Base-by-base conservation (phyloP, 2,113 vertebrate genomes). In the Cisticola juncidis region DNA sequence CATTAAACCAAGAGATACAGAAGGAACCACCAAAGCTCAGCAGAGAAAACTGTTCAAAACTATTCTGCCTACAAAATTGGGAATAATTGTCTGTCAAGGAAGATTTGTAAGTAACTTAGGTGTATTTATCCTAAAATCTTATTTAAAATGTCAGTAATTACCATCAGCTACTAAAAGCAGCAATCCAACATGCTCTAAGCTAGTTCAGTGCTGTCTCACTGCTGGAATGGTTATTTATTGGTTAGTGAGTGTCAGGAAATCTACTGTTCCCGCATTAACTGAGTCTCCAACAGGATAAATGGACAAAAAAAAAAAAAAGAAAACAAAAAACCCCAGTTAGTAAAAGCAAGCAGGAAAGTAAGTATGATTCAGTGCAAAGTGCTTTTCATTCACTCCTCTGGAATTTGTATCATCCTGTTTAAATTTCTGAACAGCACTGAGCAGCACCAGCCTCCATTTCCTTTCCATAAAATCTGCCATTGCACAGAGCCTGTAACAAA, bases 1-100 rank as follows among this genome's bases (percentile, higher is more conserved):
- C 97, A 88, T 83, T 81, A 96, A 95, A 97, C 81, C 92, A 95
- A 98, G 40, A 94, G 79, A 83, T 86, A 25, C 3, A 64, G 38
- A 9, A 78, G 48, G 57, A 94, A 77, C 29, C 51, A 86, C 60
- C 92, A 92, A 78, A 91, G 9, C 95, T 88, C 56, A 71, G 77
- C 71, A 81, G 25, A 93, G 40, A 44, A 51, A 86, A 79, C 8
- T 29, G 9, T 35, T 69, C 29, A 47, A 44, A 51, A 92, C 44
- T 65, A 23, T 60, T 77, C 58, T 87, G 22, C n/a, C 53, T 51
- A 56, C 9, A 72, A 45, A 83, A 54, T 29, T 20, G 2, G 17
- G 47, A 79, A 48, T 69, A 45, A 88, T 35, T 84, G 26, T 31
- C 58, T 64, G 35, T 33, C 35, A 78, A 16, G 16, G 57, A 88